Base-by-base conservation (phyloP, 2,797 vertebrate species). In the Megalops cyprinoides region DNA sequence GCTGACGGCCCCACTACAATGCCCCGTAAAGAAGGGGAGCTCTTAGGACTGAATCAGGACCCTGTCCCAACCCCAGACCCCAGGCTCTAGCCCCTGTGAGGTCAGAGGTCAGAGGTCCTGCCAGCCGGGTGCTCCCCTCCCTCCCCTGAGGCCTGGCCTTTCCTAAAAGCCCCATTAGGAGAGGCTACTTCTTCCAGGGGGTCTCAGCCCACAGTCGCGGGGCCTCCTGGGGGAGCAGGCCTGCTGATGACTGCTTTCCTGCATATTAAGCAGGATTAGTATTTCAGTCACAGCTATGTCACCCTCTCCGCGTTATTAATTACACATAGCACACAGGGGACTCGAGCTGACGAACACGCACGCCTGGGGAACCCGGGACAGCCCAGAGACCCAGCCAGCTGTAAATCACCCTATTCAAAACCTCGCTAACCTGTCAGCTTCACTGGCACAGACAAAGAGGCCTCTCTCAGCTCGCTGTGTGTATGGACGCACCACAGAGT, bases 191-290 rank as follows among this genome's bases (percentile, higher is more conserved):
- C 37, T 56, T 56, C 49, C 25, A 31, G 51, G 39, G 34, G 49
- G 31, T 12, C 34, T 73, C 18, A 73, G 31, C 15, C 53, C 53
- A 62, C 37, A 62, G 25, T 73, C 23, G 20, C 12, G 39, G 51
- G 1, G 37, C 37, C 34, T 28, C 77, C 25, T 49, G 12, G 51
- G 56, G 55, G 51, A 55, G 12, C 8, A 44, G 71, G 4, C n/a
- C 1, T 81, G 83, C 85, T 84, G 82, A 80, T 82, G 81, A 82
- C 77, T 69, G 78, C 78, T 73, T 83, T 75, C 79, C 60, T 79
- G 80, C 84, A 75, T 88, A 85, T 86, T 84, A 86, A 81, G 80
- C 48, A 85, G 51, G 67, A 84, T 73, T 48, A 65, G 80, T 85
- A 86, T 82, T 85, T 81, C 80, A 75, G 76, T 85, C 83, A 87